Conservation (phyloP, 2,113 vertebrate species). For the Chionomys nivalis region DNA sequence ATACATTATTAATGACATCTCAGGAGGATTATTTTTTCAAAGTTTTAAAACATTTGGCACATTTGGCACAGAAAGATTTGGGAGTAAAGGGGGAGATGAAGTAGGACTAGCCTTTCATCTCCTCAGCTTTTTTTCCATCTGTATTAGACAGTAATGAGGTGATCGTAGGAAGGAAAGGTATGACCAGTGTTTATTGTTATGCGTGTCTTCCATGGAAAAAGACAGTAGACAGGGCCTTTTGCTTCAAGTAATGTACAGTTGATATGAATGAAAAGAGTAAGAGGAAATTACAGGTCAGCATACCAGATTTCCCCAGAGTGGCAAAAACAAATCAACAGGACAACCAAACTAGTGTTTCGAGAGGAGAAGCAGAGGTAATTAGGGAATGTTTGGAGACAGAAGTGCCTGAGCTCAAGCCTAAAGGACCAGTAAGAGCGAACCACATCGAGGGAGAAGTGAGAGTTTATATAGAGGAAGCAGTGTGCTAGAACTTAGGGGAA, state of each 20-base stretch:
- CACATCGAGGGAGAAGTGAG: background rate
- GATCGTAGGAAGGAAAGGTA: background rate
- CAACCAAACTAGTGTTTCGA: background rate
- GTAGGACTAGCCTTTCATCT: background rate
- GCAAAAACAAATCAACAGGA: background rate
- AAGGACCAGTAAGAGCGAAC: background rate
- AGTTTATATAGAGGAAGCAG: background rate
- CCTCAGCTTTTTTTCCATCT: background rate
- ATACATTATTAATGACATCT: slow-evolving; percentile 65
- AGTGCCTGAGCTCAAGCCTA: background rate
- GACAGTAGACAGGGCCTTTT: background rate
- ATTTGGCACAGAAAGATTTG: slow-evolving; percentile 81
- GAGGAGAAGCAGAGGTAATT: background rate
- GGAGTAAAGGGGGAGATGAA: background rate
- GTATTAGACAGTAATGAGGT: slow-evolving; percentile 55
- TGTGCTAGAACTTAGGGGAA: background rate
- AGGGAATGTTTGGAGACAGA: background rate
- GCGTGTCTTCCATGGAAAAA: background rate
- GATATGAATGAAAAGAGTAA: background rate
- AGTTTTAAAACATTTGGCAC: slow-evolving; percentile 81
- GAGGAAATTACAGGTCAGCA: background rate
- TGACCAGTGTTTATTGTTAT: background rate
- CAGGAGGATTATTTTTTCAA: slow-evolving; percentile 56
- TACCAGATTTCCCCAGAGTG: background rate
- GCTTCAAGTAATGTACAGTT: background rate